Conservation (phyloP, 2,888 invertebrate species). For the Epirrhoe alternata region DNA sequence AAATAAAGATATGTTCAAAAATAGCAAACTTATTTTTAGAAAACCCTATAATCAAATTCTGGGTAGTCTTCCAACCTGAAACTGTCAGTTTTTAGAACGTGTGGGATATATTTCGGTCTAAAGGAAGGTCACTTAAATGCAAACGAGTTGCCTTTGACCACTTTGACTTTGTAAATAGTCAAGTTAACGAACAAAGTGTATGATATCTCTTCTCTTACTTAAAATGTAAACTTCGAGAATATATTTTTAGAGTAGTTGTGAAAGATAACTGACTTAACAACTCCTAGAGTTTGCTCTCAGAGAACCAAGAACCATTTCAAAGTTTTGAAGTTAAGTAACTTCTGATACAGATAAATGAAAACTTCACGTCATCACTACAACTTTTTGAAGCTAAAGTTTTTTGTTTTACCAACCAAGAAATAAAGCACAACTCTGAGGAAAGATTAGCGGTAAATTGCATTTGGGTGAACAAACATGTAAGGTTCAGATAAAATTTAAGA, state of each 20-base stretch:
- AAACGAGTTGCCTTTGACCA: too few species aligned
- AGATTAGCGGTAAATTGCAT: background rate
- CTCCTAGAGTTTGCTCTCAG: slow-evolving; percentile 10
- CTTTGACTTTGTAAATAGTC: too few species aligned
- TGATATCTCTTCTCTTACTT: background rate
- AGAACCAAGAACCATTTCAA: slow-evolving; percentile 11
- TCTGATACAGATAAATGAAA: slow-evolving; percentile 21
- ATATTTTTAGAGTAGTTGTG: background rate
- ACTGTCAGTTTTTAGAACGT: too few species aligned
- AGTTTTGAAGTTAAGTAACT: slow-evolving; percentile 19
- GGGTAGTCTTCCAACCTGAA: too few species aligned
- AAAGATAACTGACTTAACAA: background rate
- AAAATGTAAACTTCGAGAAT: background rate
- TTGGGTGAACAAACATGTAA: too few species aligned
- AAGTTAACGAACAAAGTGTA: background rate
- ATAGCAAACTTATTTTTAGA: background rate
- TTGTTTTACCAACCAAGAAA: slow-evolving; percentile 2
- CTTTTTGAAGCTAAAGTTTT: slow-evolving; percentile 1
- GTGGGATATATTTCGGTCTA: too few species aligned
- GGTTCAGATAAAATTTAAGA: too few species aligned
- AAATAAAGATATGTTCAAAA: slow-evolving; percentile 30
- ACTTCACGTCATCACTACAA: slow-evolving; percentile 5
- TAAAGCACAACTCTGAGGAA: background rate
- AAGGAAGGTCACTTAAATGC: too few species aligned
- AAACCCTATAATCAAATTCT: background rate